These are phyloP conservation scores for Callithrix jacchus DNA, from an alignment of 2,113 vertebrate species.

Conservation along the genomic window DNA sequence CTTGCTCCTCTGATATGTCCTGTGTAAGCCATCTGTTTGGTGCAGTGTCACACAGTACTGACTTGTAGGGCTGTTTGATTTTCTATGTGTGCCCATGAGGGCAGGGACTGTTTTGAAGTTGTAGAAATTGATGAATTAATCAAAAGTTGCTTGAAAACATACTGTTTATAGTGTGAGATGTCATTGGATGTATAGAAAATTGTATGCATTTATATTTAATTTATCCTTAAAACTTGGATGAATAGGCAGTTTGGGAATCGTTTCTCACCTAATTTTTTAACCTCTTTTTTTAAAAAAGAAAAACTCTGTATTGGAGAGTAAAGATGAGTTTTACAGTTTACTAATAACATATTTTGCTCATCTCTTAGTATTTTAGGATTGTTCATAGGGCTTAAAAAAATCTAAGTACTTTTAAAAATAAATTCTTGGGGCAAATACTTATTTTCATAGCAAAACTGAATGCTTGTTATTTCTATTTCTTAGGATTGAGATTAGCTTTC, in stretches of 20 bases:
- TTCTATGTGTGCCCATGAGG: not conserved
- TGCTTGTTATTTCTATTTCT: constrained; percentile 44
- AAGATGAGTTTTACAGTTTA: constrained; percentile 12
- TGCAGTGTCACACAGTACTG: not conserved
- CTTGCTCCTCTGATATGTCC: not conserved
- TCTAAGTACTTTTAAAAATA: not conserved
- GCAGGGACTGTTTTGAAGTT: not conserved
- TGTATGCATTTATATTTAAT: not conserved
- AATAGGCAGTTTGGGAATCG: not conserved
- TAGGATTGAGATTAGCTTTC: constrained; percentile 18
- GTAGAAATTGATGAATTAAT: not conserved
- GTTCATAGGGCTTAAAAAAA: not conserved
- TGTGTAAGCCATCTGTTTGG: not conserved
- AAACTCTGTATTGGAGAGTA: not conserved
- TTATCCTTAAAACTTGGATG: not conserved
- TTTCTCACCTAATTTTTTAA: not conserved
- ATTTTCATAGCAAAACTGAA: constrained; percentile 40
- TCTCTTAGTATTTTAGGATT: constrained; percentile 11
- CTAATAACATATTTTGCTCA: not conserved
- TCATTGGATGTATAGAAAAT: not conserved
- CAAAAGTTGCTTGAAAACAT: not conserved
- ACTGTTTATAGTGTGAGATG: not conserved
- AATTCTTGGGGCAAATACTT: not conserved
- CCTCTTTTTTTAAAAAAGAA: not conserved
- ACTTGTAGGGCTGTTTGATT: not conserved